Percentiles rank a stretch among this genome's conserved stretches.
phyloP scores from a whole-genome alignment of 2,113 vertebrate genomes.

The Spea bombifrons region DNA sequence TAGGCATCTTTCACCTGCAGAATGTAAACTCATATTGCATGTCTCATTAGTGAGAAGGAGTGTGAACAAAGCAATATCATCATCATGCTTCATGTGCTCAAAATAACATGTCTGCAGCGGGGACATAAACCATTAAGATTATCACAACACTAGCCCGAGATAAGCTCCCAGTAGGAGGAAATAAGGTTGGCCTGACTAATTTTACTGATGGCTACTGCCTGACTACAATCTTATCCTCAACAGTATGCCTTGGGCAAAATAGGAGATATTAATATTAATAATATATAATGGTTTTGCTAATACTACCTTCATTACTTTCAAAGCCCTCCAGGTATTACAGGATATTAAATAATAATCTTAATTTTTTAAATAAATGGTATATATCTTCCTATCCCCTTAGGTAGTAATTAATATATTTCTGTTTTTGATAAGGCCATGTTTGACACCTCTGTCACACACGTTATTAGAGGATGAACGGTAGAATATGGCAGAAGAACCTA shows the following conservation, averaged over 20 bases:
- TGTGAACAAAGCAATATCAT: background rate
- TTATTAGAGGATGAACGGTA: background rate
- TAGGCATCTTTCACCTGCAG: too few species aligned
- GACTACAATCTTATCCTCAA: background rate
- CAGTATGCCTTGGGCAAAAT: too few species aligned
- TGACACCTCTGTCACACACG: background rate
- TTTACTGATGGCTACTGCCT: background rate
- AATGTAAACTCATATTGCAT: background rate
- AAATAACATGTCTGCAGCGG: background rate
- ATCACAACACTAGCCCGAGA: background rate
- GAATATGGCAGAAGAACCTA: too few species aligned
- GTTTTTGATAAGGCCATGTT: background rate
- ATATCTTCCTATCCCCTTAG: background rate
- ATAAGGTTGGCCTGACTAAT: background rate
- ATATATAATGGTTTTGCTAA: background rate
- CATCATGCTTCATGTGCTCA: background rate
- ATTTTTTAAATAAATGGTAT: background rate
- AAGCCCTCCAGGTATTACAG: background rate
- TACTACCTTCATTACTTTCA: background rate
- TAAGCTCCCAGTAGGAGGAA: background rate
- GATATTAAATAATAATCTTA: background rate
- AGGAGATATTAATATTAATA: background rate
- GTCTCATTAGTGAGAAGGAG: background rate
- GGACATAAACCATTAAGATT: background rate
- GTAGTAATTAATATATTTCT: background rate